Conservation (phyloP, 1,140 invertebrate species). For the Drosophila truncata region DNA sequence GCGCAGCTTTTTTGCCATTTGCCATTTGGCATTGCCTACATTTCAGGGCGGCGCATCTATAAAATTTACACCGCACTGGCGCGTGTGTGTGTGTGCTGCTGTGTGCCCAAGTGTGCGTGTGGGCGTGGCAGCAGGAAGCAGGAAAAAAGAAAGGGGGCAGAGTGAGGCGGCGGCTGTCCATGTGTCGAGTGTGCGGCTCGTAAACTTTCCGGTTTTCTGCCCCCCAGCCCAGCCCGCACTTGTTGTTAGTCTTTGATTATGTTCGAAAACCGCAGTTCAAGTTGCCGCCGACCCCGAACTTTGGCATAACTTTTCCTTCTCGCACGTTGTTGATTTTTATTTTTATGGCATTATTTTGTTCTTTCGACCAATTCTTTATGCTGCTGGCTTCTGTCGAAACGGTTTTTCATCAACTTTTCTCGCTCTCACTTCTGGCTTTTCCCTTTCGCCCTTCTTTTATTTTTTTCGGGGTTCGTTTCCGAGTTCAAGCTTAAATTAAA, state of each 20-base stretch:
- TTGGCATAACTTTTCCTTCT: constrained; percentile 45
- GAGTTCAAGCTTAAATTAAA: constrained; percentile 68
- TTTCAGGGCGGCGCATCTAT: constrained; percentile 67
- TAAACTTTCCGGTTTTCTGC: constrained; percentile 59
- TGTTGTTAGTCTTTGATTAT: constrained; percentile 64
- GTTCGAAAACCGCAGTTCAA: constrained; percentile 64
- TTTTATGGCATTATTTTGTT: constrained; percentile 72
- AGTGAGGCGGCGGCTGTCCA: constrained; percentile 21
- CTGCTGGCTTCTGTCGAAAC: constrained; percentile 39
- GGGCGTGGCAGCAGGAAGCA: constrained; percentile 2
- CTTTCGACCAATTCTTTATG: constrained; percentile 45
- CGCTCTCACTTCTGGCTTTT: constrained; percentile 1
- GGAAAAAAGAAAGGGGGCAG: background rate
- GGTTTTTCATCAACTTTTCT: constrained; percentile 75
- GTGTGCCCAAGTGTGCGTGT: constrained; percentile 8
- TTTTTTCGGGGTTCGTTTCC: constrained; percentile 20
- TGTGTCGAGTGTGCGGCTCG: constrained; percentile 60
- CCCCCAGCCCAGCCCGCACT: constrained; percentile 8
- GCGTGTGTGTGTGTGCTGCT: too few species aligned
- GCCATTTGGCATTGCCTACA: constrained; percentile 69
- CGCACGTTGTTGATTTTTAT: constrained; percentile 68
- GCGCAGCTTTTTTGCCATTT: constrained; percentile 18
- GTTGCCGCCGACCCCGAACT: constrained; percentile 55
- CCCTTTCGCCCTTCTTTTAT: background rate
- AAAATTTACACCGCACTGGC: constrained; percentile 68